Percentiles rank a stretch among this genome's conserved stretches.
Conservation (phyloP, 2,113 vertebrate genomes). For the Mustela nigripes region DNA sequence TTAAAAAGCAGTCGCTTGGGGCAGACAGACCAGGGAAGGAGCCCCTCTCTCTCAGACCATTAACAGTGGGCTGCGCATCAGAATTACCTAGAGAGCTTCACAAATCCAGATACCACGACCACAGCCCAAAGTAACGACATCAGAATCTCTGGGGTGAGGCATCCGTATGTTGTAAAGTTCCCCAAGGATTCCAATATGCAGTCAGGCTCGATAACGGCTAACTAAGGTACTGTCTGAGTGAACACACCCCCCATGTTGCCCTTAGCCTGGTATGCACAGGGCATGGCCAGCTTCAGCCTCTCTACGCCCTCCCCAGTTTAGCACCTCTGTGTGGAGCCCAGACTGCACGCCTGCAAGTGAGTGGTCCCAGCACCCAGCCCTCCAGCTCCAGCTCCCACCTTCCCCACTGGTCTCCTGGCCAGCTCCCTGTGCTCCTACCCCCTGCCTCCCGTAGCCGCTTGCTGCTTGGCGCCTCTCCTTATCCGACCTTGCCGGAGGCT, state of each 20-base stretch:
- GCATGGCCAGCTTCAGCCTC: not conserved
- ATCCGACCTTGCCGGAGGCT: not conserved
- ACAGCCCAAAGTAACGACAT: not conserved
- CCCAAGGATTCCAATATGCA: not conserved
- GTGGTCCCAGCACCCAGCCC: fast-evolving
- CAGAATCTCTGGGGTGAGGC: not conserved
- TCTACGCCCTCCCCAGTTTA: fast-evolving
- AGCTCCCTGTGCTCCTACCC: not conserved
- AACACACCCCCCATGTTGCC: not conserved
- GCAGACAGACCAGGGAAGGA: not conserved
- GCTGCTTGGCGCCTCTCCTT: not conserved
- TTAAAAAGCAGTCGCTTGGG: not conserved
- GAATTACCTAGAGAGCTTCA: not conserved
- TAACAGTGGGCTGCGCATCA: not conserved
- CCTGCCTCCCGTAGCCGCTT: not conserved
- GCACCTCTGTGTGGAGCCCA: not conserved
- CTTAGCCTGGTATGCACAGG: not conserved
- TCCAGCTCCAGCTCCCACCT: not conserved
- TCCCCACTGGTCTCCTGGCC: not conserved
- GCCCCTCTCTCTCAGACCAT: not conserved
- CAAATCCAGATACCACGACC: not conserved
- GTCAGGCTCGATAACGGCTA: not conserved
- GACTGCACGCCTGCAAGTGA: fast-evolving
- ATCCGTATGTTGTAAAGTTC: not conserved
- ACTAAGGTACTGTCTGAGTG: not conserved